A percentile compares a stretch with the other conserved stretches of the same genome.
These are phyloP conservation scores for Piezodorus guildinii DNA, from an alignment of 1,140 invertebrate genomes.

Conservation along the genomic window DNA sequence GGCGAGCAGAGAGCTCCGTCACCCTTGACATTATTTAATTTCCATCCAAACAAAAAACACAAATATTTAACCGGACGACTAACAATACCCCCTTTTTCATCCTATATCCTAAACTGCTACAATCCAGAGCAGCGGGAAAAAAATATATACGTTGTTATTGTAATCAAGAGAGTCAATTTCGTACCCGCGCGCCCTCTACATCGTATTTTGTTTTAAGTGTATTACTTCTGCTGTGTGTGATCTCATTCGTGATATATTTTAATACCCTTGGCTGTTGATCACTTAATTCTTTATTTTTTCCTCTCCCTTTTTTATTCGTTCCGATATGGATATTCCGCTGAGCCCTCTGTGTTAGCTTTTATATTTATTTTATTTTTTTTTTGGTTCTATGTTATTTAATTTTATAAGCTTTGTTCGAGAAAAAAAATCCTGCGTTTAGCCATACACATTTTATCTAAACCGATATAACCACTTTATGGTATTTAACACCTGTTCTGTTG, in stretches of 20 bases:
- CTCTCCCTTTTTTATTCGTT: neutral
- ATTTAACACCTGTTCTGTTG: no score
- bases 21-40: slow-evolving; percentile 9
- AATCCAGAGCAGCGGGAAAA: neutral
- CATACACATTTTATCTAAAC: no score
- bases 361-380: no score
- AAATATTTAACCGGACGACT: slow-evolving; percentile 11
- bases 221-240: neutral
- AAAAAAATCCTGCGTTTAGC: no score
- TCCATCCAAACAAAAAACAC: slow-evolving; percentile 9
- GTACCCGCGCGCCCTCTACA: neutral
- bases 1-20: slow-evolving; percentile 19
- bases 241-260: neutral
- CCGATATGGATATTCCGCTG: neutral
- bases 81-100: slow-evolving; percentile 8
- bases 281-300: neutral
- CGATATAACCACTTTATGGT: no score
- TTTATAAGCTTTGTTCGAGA: no score
- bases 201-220: neutral
- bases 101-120: neutral
- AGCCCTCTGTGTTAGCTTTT: neutral
- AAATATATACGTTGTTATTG: neutral
- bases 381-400: no score
- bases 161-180: neutral
- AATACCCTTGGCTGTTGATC: neutral